Base-by-base conservation (phyloP, 2,888 invertebrate species). In the Galerucella calmariensis region DNA sequence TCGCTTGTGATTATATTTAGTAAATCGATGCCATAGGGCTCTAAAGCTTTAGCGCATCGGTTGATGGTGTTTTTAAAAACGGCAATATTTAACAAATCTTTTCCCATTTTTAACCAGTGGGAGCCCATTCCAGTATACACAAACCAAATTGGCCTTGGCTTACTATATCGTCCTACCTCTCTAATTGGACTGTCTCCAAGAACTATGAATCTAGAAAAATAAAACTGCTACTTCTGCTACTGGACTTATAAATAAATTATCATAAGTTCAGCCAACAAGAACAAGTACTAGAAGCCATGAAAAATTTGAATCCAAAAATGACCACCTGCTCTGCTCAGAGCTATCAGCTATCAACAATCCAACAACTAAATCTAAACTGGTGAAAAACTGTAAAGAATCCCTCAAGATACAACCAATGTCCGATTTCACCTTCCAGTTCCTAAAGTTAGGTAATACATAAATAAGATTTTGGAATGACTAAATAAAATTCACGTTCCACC, bases 61-160 rank as follows among this genome's bases (percentile, higher is more conserved):
- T 88, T 81, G 75, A 93, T 89, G 1, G 92, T 90, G 20, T 88
- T 83, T 70, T 88, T 87, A 85, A 92, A 92, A 11, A 88, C 84
- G 14, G 90, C 89, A 24, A 92, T 85, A 72, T 87, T 83, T 89
- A 93, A 89, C 80, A 93, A 86, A 61, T 89, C 88, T 74, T 87
- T 87, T 1, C 90, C 92, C 92, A 92, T 92, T 63, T 90, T 90
- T 24, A 89, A 84, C 92, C 92, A 92, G 82, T 93, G 92, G 2
- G 90, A 89, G 5, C 92, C 92, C 90, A 93, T 92, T 41, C 93
- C 93, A 73, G 92, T 90, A 86, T 92, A 93, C 56, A 92, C 88
- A 83, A 89, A 92, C 91, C 92, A 93, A 10, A 92, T 84, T 35
- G 92, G 90, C 24, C 89, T 71, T 14, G 72, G 44, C 35, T 69